Percentiles rank a stretch among this genome's conserved stretches.
Conservation (phyloP, 1,140 invertebrate genomes). For the Papilio machaon region DNA sequence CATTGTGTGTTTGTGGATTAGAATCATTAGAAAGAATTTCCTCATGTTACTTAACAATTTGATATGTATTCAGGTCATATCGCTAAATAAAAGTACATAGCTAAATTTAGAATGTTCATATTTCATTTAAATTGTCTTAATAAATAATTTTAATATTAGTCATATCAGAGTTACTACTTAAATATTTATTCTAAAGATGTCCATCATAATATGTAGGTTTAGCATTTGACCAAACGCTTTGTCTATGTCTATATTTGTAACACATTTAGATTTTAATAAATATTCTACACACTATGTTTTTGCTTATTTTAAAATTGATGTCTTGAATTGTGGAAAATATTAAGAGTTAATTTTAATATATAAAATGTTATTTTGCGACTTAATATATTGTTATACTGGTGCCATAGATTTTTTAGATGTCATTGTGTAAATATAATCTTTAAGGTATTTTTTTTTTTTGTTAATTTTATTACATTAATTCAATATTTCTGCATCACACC, state of each 20-base stretch:
- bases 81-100: conserved; percentile 41
- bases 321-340: conserved; percentile 61
- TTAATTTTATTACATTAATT: conserved; percentile 33
- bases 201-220: conserved; percentile 50
- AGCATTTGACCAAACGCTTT: conserved; percentile 54
- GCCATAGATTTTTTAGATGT: conserved; percentile 37
- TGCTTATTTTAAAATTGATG: conserved; percentile 53
- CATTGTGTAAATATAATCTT: conserved; percentile 33
- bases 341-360: not conserved
- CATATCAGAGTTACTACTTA: conserved; percentile 47
- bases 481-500: conserved; percentile 20
- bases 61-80: conserved; percentile 55
- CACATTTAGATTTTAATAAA: conserved; percentile 23
- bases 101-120: conserved; percentile 33
- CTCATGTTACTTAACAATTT: conserved; percentile 64
- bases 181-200: conserved; percentile 52
- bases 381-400: conserved; percentile 38
- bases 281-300: conserved; percentile 45
- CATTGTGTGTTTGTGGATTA: conserved; percentile 71
- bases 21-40: conserved; percentile 72
- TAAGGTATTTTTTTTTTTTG: conserved; percentile 31
- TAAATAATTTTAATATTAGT: conserved; percentile 28
- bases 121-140: conserved; percentile 23
- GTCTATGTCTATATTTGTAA: conserved; percentile 42
- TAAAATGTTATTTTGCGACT: conserved; percentile 28